phyloP scores from a whole-genome alignment of 53 echinoderm and acorn worm genomes.

The Henricia sp. region DNA sequence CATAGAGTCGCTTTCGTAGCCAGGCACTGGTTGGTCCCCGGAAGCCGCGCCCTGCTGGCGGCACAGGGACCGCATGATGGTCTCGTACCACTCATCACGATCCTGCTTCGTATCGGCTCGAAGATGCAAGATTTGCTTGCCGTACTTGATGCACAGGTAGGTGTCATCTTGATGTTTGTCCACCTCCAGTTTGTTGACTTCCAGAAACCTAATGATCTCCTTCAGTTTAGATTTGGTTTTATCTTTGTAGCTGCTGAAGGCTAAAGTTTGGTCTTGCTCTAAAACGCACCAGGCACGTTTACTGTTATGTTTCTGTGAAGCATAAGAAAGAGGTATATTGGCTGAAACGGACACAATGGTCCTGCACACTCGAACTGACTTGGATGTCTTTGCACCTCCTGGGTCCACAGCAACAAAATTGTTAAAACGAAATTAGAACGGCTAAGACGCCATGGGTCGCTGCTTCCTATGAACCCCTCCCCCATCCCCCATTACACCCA shows the following conservation, averaged over 20 bases:
- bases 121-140: not conserved
- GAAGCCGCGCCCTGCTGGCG: not conserved
- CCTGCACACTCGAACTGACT: too few relatives aligned
- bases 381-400: too few relatives aligned
- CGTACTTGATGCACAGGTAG: conserved; percentile 11
- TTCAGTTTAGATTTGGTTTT: not conserved
- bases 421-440: too few relatives aligned
- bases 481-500: too few relatives aligned
- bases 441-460: too few relatives aligned
- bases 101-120: conserved; percentile 4
- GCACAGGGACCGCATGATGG: not conserved
- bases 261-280: not conserved
- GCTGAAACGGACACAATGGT: too few relatives aligned
- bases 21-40: not conserved
- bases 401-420: too few relatives aligned
- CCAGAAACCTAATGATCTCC: not conserved
- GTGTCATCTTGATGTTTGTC: conserved; percentile 1
- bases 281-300: not conserved
- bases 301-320: too few relatives aligned
- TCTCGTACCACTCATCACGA: conserved; percentile 13
- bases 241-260: not conserved
- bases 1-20: not conserved
- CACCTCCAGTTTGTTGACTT: not conserved
- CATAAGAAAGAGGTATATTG: too few relatives aligned
- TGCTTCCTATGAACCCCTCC: too few relatives aligned